A percentile compares a stretch with the other conserved stretches of the same genome.
Conservation (phyloP, 64 coral and sea anemone species). For the Catalaphyllia jardinei region DNA sequence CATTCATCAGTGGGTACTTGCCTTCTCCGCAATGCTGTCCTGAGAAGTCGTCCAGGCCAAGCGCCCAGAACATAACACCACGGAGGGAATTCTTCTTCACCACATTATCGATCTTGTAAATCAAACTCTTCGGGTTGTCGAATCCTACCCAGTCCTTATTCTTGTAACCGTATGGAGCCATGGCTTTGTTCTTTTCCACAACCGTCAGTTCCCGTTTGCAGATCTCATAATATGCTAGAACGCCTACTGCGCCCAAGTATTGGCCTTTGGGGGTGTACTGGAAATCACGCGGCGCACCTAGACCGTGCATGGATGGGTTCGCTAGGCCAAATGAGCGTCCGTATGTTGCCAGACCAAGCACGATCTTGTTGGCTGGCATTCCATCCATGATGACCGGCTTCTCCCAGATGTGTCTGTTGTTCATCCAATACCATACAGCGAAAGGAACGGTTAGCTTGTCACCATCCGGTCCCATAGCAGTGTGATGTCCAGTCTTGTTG, state of each 20-base stretch:
- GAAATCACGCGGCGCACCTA: conserved; percentile 44
- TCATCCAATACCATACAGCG: conserved; percentile 72
- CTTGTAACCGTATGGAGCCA: conserved; percentile 65
- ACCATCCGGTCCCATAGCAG: conserved; percentile 67
- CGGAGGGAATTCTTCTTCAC: conserved; percentile 54
- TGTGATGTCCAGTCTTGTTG: conserved; percentile 63
- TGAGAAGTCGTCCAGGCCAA: conserved; percentile 70
- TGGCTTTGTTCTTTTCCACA: conserved; percentile 56
- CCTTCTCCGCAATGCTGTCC: conserved; percentile 72
- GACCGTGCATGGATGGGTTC: not conserved
- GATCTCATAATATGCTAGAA: conserved; percentile 72
- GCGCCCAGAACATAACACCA: conserved; percentile 75
- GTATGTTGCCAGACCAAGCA: conserved; percentile 56
- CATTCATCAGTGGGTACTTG: conserved; percentile 75
- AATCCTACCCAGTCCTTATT: conserved; percentile 60
- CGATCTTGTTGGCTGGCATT: conserved; percentile 75
- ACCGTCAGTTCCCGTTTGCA: conserved; percentile 51
- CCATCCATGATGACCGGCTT: conserved; percentile 62
- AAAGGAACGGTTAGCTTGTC: conserved; percentile 72
- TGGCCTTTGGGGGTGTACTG: conserved; percentile 55
- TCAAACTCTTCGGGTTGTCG: conserved; percentile 50
- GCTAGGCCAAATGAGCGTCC: conserved; percentile 54
- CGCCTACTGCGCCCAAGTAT: conserved; percentile 51
- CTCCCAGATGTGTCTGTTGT: conserved; percentile 67
- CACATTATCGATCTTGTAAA: conserved; percentile 66